phyloP scores from a whole-genome alignment of 2,113 vertebrate species.

The Engraulis encrasicolus region DNA sequence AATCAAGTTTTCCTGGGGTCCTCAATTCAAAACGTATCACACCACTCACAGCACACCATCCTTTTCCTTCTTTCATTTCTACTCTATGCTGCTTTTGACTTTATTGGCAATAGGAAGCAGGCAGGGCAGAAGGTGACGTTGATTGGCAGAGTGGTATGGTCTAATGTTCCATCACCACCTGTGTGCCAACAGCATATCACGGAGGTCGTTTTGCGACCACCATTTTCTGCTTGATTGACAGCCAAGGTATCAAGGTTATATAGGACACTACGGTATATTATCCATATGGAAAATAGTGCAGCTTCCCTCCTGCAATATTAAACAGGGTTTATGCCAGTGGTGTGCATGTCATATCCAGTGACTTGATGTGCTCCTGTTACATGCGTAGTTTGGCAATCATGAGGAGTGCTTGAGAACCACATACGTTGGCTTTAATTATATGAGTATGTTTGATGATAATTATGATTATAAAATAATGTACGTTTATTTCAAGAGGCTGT shows the following conservation, averaged over 20 bases:
- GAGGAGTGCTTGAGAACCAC: no score
- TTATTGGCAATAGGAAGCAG: no score
- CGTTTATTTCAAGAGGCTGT: no score
- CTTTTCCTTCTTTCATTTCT: no score
- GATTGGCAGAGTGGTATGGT: background rate
- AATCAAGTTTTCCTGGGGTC: no score
- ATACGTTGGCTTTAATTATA: no score
- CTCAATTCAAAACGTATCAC: no score
- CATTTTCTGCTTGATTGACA: background rate
- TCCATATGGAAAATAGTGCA: conserved; percentile 38
- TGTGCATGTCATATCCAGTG: conserved; percentile 33
- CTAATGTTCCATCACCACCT: background rate
- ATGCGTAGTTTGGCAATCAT: background rate
- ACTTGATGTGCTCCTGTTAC: conserved; percentile 37
- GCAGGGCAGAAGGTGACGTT: background rate
- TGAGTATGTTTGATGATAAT: no score
- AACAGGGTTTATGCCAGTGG: conserved; percentile 25
- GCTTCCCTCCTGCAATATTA: conserved; percentile 42
- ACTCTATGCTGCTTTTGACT: no score
- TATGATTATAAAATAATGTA: no score
- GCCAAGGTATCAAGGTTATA: conserved; percentile 14
- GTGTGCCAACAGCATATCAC: background rate
- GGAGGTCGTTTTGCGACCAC: background rate
- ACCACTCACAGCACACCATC: no score
- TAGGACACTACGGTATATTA: no score